A percentile compares a stretch with the other conserved stretches of the same genome.
Conservation (phyloP, 2,888 invertebrate species). For the Lampropteryx suffumata region DNA sequence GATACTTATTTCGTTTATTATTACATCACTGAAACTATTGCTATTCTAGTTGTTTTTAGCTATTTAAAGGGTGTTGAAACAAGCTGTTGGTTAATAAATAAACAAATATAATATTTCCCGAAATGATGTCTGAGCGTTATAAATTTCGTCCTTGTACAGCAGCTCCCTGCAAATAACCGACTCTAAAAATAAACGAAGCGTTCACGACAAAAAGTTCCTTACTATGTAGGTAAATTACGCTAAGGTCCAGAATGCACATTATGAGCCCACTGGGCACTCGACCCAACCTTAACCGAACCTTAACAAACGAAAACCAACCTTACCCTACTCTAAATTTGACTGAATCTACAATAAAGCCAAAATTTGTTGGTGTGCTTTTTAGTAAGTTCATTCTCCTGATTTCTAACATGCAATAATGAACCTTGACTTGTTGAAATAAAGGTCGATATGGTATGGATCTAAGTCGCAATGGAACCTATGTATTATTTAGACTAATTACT, state of each 20-base stretch:
- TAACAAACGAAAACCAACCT: conserved; percentile 10
- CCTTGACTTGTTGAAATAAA: not conserved
- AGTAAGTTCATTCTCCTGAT: conserved; percentile 12
- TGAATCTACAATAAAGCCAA: not conserved
- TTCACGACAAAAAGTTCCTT: conserved; percentile 46
- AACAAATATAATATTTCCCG: too few species aligned
- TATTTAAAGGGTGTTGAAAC: too few species aligned
- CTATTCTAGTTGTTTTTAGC: too few species aligned
- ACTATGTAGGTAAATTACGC: conserved; percentile 37
- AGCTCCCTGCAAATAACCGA: conserved; percentile 24
- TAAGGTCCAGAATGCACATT: conserved; percentile 47
- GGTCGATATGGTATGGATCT: conserved; percentile 5
- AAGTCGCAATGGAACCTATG: conserved; percentile 19
- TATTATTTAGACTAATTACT: conserved; percentile 46
- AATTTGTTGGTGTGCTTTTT: conserved; percentile 14
- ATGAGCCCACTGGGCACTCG: conserved; percentile 34
- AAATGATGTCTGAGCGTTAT: conserved; percentile 15
- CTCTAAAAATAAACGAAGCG: conserved; percentile 42
- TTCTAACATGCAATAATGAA: conserved; percentile 3
- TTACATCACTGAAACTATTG: too few species aligned
- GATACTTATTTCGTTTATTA: too few species aligned
- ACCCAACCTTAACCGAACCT: conserved; percentile 6
- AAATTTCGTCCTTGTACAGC: conserved; percentile 3
- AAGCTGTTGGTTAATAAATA: too few species aligned
- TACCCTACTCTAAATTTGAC: not conserved